Evolutionary conservation across 2,113 vertebrate species (phyloP).

Genomic region (Craseonycteris thonglongyai): DNA sequence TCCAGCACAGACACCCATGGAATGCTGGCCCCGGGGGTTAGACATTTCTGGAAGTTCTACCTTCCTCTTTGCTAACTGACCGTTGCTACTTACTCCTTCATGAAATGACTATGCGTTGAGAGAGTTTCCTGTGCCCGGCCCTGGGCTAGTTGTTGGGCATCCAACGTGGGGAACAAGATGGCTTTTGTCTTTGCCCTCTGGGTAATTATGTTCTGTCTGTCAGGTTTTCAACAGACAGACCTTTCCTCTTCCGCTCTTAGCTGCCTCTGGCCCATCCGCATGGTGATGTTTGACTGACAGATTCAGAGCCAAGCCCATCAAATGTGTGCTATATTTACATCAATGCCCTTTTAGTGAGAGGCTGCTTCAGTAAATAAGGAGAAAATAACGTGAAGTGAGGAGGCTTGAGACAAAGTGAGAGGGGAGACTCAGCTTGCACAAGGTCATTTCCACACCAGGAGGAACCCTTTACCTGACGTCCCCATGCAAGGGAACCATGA

Average conservation of each 20-base stretch:
- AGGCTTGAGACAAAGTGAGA: neutral
- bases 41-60: neutral
- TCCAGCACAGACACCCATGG: neutral
- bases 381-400: neutral
- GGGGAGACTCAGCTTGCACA: neutral
- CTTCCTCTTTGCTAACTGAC: neutral
- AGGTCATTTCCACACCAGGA: neutral
- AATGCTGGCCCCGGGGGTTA: neutral
- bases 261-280: neutral
- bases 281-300: accelerated
- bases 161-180: neutral
- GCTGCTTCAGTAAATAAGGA: neutral
- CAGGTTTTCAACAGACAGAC: neutral
- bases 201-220: neutral
- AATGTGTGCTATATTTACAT: too few relatives aligned
- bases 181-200: neutral
- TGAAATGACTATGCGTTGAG: neutral
- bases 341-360: neutral
- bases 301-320: neutral
- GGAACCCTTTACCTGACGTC: neutral
- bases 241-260: neutral
- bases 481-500: neutral
- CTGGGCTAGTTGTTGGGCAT: neutral
- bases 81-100: neutral
- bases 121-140: neutral